These are phyloP conservation scores for Blastobasis adustella DNA, from an alignment of 2,888 invertebrate species.

Conservation along the genomic window DNA sequence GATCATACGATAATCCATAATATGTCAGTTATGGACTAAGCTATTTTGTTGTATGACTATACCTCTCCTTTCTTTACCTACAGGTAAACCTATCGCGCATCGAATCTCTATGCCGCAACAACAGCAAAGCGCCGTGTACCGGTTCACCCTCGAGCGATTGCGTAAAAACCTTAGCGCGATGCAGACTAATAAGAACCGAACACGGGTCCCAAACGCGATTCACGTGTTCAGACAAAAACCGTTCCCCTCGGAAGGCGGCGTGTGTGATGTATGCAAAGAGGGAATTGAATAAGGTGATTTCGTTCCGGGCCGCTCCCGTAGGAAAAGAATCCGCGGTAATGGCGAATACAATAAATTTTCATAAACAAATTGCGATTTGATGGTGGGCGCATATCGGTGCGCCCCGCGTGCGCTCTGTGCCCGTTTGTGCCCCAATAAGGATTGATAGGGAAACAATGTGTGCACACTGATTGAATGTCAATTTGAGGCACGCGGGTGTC, in stretches of 20 bases:
- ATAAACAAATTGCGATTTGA: constrained; percentile 75
- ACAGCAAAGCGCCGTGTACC: not conserved
- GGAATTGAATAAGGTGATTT: constrained; percentile 76
- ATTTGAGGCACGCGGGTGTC: constrained; percentile 49
- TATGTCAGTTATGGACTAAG: no score
- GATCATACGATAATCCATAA: no score
- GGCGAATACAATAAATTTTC: constrained; percentile 75
- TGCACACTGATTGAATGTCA: constrained; percentile 72
- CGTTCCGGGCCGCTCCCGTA: constrained; percentile 65
- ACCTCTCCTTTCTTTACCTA: no score
- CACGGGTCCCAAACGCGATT: constrained; percentile 69
- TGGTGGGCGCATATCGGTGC: constrained; percentile 58
- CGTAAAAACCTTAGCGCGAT: constrained; percentile 62
- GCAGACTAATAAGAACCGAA: constrained; percentile 69
- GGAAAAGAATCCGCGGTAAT: constrained; percentile 73
- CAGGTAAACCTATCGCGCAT: no score
- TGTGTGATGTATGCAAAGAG: constrained; percentile 74
- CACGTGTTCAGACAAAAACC: constrained; percentile 70
- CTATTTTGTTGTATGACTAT: no score
- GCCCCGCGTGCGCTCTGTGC: constrained; percentile 45
- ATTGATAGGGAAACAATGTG: constrained; percentile 74
- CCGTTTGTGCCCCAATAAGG: constrained; percentile 47
- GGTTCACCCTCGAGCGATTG: constrained; percentile 41
- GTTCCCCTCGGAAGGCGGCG: constrained; percentile 57
- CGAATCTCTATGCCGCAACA: no score